phyloP scores from a whole-genome alignment of 2,113 vertebrate genomes.

The Lycocorax pyrrhopterus region DNA sequence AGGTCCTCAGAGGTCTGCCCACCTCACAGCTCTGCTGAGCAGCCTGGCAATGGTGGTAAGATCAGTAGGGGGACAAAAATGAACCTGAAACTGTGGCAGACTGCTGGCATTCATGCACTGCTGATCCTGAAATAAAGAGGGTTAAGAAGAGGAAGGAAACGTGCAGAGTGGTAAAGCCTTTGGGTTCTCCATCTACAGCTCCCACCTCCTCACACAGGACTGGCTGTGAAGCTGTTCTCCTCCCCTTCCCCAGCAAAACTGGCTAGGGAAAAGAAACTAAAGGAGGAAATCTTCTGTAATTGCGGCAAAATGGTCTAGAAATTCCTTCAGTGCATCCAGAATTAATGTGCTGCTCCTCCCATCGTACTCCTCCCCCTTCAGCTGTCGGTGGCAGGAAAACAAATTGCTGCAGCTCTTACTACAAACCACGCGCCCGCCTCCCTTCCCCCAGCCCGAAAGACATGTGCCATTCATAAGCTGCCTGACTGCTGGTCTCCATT shows the following conservation, averaged over 20 bases:
- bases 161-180: neutral
- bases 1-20: neutral
- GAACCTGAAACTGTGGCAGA: neutral
- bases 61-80: neutral
- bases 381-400: constrained; percentile 23
- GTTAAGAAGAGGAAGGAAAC: neutral
- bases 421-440: neutral
- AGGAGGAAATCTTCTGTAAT: neutral
- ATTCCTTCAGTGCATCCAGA: constrained; percentile 40
- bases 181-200: neutral
- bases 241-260: neutral
- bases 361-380: neutral
- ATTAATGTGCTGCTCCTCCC: constrained; percentile 7
- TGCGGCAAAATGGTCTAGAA: constrained; percentile 18
- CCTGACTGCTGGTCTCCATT: constrained; percentile 63
- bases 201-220: neutral
- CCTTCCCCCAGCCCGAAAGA: constrained; percentile 47
- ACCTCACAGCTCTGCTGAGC: neutral
- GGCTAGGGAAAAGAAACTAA: neutral
- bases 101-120: neutral
- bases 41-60: neutral
- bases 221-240: neutral
- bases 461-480: constrained; percentile 68
- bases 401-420: constrained; percentile 53
- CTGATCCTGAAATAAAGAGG: constrained; percentile 46